Percentiles rank a stretch among this genome's conserved stretches.
Conservation (phyloP, 2,113 vertebrate genomes). For the Neofelis nebulosa region DNA sequence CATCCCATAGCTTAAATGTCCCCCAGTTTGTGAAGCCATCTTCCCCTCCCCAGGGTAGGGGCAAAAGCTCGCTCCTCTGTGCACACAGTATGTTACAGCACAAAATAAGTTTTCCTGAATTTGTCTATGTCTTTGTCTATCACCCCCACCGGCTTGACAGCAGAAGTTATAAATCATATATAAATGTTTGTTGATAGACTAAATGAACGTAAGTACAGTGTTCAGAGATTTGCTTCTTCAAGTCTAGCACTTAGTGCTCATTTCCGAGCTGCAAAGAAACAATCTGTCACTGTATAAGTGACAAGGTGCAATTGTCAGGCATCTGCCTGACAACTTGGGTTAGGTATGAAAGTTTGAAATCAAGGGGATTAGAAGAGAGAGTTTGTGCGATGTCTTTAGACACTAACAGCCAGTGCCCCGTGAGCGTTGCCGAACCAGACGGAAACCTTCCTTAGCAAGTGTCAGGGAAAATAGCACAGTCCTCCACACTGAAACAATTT, state of each 20-base stretch:
- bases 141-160: neutral
- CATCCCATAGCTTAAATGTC: neutral
- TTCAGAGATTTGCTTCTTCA: neutral
- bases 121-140: neutral
- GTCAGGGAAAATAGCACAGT: neutral
- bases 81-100: neutral
- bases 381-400: neutral
- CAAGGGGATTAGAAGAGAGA: neutral
- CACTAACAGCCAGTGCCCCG: neutral
- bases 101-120: neutral
- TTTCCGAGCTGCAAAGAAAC: neutral
- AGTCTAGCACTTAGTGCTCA: neutral
- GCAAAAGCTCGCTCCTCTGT: neutral
- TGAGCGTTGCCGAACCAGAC: neutral
- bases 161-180: neutral
- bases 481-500: constrained; percentile 49
- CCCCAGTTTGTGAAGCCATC: neutral
- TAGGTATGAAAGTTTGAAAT: neutral
- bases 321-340: neutral
- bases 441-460: neutral
- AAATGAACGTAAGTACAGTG: neutral
- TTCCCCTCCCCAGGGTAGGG: neutral
- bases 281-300: neutral
- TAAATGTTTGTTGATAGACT: neutral
- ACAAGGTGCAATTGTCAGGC: neutral